phyloP scores from a whole-genome alignment of 2,797 vertebrate genomes.

The Merluccius polli region DNA sequence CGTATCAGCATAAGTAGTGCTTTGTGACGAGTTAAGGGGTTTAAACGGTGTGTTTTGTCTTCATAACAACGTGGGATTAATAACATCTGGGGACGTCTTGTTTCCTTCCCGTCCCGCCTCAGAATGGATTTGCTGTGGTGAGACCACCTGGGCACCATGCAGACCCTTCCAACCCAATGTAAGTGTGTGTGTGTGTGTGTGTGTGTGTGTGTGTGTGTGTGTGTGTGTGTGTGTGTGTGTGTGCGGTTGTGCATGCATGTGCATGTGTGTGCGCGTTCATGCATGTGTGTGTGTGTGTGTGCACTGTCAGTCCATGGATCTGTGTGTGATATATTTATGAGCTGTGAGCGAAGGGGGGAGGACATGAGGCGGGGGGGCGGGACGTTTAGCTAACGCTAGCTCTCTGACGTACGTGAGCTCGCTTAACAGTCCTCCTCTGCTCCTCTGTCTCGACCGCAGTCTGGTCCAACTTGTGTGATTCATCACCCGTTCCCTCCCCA shows the following conservation, averaged over 20 bases:
- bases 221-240: conserved; percentile 22
- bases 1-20: neutral
- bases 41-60: neutral
- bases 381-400: neutral
- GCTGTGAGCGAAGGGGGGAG: neutral
- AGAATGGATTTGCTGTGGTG: conserved; percentile 96
- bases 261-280: conserved; percentile 46
- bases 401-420: neutral
- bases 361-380: neutral
- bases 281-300: neutral
- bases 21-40: neutral
- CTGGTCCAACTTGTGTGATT: neutral
- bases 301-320: conserved; percentile 3
- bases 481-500: neutral
- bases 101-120: conserved; percentile 28
- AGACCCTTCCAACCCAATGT: conserved; percentile 91
- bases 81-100: conserved; percentile 9
- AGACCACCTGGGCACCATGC: conserved; percentile 94
- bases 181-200: conserved; percentile 49
- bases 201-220: conserved; percentile 17
- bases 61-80: conserved; percentile 24
- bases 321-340: neutral
- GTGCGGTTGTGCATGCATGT: conserved; percentile 69
- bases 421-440: neutral
- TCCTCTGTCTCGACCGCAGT: neutral